A percentile compares a stretch with the other conserved stretches of the same genome.
Evolutionary conservation across 1,140 invertebrate species (phyloP).

Genomic region (Eueides isabella): DNA sequence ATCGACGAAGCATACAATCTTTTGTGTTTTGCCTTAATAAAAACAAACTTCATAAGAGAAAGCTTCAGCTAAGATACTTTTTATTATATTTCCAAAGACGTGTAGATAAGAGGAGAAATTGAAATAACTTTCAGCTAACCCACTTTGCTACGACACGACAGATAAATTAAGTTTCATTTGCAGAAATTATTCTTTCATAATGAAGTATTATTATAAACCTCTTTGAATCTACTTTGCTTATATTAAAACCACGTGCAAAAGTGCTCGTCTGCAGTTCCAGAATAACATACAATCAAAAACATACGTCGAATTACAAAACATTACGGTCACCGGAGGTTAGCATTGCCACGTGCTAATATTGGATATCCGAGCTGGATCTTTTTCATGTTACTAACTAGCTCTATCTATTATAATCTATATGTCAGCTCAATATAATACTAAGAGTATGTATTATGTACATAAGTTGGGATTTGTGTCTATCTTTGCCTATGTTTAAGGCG

Average conservation of each 20-base stretch:
- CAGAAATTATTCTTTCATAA: no score
- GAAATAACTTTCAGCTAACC: background rate
- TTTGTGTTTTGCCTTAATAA: background rate
- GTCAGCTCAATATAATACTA: no score
- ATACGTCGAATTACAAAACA: conserved; percentile 52
- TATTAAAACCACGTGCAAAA: background rate
- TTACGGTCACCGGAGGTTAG: conserved; percentile 49
- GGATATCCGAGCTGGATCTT: background rate
- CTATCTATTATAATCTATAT: no score
- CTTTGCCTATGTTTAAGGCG: no score
- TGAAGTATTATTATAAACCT: no score
- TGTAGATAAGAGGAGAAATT: background rate
- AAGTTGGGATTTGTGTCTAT: no score
- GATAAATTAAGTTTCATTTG: background rate
- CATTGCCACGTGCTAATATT: conserved; percentile 19
- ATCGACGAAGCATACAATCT: conserved; percentile 17
- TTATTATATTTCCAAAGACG: background rate
- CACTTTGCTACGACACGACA: background rate
- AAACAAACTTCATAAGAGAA: background rate
- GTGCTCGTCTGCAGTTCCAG: background rate
- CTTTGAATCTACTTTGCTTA: background rate
- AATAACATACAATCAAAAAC: conserved; percentile 23
- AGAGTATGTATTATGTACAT: no score
- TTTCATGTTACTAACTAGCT: background rate
- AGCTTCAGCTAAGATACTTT: background rate